Evolutionary conservation across 2,888 invertebrate genomes (phyloP), one percentile per base, ranked within the genome.

Genomic region (Mimumesa dahlbomi): DNA sequence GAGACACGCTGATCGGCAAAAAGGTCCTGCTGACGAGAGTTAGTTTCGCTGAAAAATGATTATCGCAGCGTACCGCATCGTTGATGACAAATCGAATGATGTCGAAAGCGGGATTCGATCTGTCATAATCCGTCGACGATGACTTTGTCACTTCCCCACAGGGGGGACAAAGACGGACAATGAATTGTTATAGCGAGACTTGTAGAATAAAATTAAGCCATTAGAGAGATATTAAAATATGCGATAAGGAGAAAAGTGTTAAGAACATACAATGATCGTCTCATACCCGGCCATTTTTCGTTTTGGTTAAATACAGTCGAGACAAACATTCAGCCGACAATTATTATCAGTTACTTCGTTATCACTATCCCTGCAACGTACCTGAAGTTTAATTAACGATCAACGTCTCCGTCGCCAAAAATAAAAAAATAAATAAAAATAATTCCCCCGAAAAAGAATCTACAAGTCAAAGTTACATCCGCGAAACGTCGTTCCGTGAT

Each of bases 151-250:
- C 31, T 40, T n/a, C n/a, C 36, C 43, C 42, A 22, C 65, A 38
- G 49, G 49, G 89, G 90, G 90, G 86, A 87, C 89, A 88, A 89
- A 75, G 63, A 49, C 58, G 61, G 61, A 73, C 42, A 63, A 59
- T 62, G 62, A 66, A 46, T n/a, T n/a, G n/a, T n/a, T 89, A 89
- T 88, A 86, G 85, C 82, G 68, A 75, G 73, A 79, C 42, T 69
- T 50, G 50, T 72, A 58, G 66, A 68, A 69, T 36, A 61, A 52
- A 68, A 38, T 71, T 65, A 63, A 72, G 71, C 61, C 50, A 25
- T 58, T 50, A 80, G 45, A 52, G 36, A 63, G 53, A 45, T 31
- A 61, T 0, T 29, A 61, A 59, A 62, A 52, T 72, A 67, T 75
- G 75, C 56, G 42, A 62, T 62, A 36, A 65, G 54, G 48, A 53